Conservation (phyloP, 2,888 invertebrate genomes). For the Mesoligia furuncula region DNA sequence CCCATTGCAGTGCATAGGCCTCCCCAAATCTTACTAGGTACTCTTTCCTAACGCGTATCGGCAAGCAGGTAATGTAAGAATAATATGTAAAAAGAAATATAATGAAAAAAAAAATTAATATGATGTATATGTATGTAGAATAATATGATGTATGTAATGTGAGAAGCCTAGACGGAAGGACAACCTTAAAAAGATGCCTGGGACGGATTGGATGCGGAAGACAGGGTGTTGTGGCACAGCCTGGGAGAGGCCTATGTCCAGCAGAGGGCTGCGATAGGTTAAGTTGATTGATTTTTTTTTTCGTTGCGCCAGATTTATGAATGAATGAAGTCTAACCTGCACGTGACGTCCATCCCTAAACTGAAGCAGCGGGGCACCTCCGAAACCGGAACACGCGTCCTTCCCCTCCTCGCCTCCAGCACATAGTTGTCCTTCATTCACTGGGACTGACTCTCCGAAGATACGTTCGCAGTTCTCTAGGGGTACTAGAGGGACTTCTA, state of each 20-base stretch:
- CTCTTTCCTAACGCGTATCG: neutral
- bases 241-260: neutral
- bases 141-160: too few relatives aligned
- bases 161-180: neutral
- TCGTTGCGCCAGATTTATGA: neutral
- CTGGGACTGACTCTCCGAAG: constrained; percentile 92
- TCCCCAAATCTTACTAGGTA: neutral
- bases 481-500: constrained; percentile 92
- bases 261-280: neutral
- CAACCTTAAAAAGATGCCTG: neutral
- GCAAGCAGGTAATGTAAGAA: too few relatives aligned
- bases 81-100: too few relatives aligned
- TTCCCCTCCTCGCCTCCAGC: constrained; percentile 94
- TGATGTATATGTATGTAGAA: too few relatives aligned
- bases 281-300: neutral
- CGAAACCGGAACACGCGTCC: constrained; percentile 95
- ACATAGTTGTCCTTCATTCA: constrained; percentile 92
- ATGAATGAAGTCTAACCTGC: constrained; percentile 87
- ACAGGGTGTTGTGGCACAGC: neutral
- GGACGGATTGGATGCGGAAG: neutral
- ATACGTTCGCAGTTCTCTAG: constrained; percentile 92
- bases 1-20: neutral
- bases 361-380: constrained; percentile 93
- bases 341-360: constrained; percentile 91
- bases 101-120: too few relatives aligned